A percentile compares a stretch with the other conserved stretches of the same genome.
Evolutionary conservation across 1,140 invertebrate genomes (phyloP).

Genomic region (Thaumatotibia leucotreta): DNA sequence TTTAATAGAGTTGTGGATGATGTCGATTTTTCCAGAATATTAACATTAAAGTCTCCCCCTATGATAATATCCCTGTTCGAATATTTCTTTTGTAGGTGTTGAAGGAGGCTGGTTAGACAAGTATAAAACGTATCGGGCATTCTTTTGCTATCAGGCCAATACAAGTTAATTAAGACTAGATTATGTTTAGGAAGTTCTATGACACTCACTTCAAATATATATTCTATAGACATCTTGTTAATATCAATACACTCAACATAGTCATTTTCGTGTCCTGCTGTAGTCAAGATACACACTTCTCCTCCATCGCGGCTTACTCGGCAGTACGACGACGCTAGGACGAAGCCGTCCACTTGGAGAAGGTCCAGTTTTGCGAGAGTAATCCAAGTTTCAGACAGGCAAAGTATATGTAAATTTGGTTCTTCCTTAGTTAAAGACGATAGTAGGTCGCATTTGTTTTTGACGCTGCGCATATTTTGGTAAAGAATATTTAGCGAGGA

Average conservation of each 20-base stretch:
- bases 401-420: neutral
- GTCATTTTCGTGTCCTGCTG: neutral
- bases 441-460: neutral
- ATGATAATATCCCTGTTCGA: neutral
- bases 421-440: too few relatives aligned
- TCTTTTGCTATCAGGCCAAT: slow-evolving; percentile 6
- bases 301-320: neutral
- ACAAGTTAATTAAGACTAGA: neutral
- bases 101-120: neutral
- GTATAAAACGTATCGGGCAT: neutral
- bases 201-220: neutral
- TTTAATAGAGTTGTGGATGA: neutral
- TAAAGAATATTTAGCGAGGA: neutral
- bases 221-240: neutral
- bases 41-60: neutral
- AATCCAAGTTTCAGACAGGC: neutral
- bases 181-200: neutral
- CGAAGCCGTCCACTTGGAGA: neutral
- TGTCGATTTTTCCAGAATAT: neutral
- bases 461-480: neutral
- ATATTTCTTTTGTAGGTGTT: neutral
- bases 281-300: neutral
- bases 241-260: neutral
- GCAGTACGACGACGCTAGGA: neutral
- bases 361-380: neutral